Conservation (phyloP, 2,888 invertebrate species). For the Melinaea marsaeus region DNA sequence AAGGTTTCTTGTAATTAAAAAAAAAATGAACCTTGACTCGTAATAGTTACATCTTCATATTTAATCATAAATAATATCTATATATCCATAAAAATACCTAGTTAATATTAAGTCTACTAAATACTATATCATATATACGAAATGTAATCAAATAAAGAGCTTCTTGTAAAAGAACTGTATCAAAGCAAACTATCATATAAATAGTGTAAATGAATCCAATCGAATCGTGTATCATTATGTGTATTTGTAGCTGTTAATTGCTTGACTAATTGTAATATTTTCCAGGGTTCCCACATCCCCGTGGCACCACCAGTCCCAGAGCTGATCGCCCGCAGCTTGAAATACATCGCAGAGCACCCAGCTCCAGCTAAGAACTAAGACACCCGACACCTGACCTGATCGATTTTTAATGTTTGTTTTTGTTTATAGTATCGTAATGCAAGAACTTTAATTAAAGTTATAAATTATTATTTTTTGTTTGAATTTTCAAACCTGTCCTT, state of each 20-base stretch:
- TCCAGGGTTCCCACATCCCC: constrained; percentile 54
- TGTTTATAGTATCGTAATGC: constrained; percentile 18
- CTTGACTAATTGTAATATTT: constrained; percentile 13
- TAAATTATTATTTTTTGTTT: constrained; percentile 17
- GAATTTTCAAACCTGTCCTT: background rate
- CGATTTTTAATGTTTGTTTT: constrained; percentile 25
- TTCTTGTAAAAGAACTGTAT: too few species aligned
- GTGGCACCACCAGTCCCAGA: constrained; percentile 48
- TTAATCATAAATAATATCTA: too few species aligned
- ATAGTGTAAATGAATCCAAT: too few species aligned
- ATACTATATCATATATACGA: constrained; percentile 6
- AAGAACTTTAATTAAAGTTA: constrained; percentile 29
- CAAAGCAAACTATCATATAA: background rate
- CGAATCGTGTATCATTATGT: background rate
- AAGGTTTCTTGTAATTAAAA: too few species aligned
- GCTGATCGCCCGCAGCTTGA: constrained; percentile 46
- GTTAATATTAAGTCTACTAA: background rate
- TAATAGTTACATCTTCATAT: too few species aligned
- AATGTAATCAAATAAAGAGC: background rate
- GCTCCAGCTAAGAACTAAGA: constrained; percentile 29
- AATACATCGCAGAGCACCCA: constrained; percentile 51
- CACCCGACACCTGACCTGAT: constrained; percentile 10
- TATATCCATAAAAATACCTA: too few species aligned
- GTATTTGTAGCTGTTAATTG: background rate
- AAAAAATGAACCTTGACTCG: too few species aligned